Evolutionary conservation across 2,797 vertebrate genomes (phyloP), one percentile per base, ranked within the genome.

Genomic region (Sebastolobus altivelis): DNA sequence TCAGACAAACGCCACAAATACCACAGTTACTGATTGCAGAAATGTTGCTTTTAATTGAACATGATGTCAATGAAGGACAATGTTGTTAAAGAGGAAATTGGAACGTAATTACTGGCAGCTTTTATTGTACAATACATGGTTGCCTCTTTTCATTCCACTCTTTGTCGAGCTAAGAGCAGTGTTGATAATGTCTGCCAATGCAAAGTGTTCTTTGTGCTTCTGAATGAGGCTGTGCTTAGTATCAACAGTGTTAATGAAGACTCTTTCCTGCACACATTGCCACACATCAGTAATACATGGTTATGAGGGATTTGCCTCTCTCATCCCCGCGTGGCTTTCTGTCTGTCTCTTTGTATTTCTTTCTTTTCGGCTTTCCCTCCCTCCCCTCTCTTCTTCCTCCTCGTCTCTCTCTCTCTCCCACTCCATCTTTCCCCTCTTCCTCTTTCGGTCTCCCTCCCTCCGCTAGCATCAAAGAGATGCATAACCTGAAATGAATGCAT

Each of bases 401-500:
- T 69, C 65, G 8, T 59, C 78, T 81, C 77, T 25, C 25, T 25
- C 25, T 25, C 25, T 52, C 79, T 75, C 55, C 37, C 58, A 7
- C 73, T 58, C 55, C 61, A 29, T 85, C 54, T 65, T 63, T 61
- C 22, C 22, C 54, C 74, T 72, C 62, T 56, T 43, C 59, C 69
- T 81, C 65, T 69, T 72, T 69, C 43, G 29, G 54, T 80, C 72
- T 79, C 71, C 70, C 63, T n/a, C 80, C 37, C 56, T 72, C 61
- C 2, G 29, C 86, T 73, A 76, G 86, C 89, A 91, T 93, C 88
- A 93, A 93, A 93, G 92, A 84, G 60, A 80, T 74, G 75, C 79
- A 86, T 87, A 94, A 93, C 92, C 89, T 93, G 91, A 90, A 93
- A 93, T 89, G 77, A 93, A 90, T 91, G 91, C 85, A 76, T 72